Evolutionary conservation across 2,797 vertebrate genomes (phyloP).

Genomic region (Brotogeris chrysoptera): DNA sequence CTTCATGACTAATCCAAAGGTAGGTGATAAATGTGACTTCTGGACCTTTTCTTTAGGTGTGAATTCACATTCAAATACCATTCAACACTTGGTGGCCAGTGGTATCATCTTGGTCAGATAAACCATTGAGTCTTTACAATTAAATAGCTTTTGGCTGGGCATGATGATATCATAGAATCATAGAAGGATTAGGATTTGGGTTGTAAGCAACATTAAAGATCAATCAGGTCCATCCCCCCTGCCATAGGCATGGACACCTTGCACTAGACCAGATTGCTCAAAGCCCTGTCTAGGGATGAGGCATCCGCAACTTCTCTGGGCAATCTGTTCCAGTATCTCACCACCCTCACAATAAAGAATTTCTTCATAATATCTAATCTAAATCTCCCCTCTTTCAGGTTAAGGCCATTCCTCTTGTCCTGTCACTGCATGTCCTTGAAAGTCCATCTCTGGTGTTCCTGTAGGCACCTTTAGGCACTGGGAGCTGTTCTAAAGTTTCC

Average conservation of each 20-base stretch:
- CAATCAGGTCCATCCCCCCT: background rate
- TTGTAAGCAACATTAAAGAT: background rate
- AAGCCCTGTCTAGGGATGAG: background rate
- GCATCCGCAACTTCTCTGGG: background rate
- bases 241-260: background rate
- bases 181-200: background rate
- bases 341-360: background rate
- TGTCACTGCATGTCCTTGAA: background rate
- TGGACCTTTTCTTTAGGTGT: background rate
- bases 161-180: background rate
- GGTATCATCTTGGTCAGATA: background rate
- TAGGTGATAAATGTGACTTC: background rate
- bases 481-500: background rate
- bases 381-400: background rate
- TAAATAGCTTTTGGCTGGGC: background rate
- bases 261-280: background rate
- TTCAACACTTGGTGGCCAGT: background rate
- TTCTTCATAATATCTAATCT: background rate
- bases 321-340: background rate
- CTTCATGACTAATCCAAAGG: background rate
- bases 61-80: background rate
- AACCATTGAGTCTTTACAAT: background rate
- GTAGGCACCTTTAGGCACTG: background rate
- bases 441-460: background rate
- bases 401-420: background rate